phyloP scores from a whole-genome alignment of 2,888 invertebrate species.

The Formica aserva region DNA sequence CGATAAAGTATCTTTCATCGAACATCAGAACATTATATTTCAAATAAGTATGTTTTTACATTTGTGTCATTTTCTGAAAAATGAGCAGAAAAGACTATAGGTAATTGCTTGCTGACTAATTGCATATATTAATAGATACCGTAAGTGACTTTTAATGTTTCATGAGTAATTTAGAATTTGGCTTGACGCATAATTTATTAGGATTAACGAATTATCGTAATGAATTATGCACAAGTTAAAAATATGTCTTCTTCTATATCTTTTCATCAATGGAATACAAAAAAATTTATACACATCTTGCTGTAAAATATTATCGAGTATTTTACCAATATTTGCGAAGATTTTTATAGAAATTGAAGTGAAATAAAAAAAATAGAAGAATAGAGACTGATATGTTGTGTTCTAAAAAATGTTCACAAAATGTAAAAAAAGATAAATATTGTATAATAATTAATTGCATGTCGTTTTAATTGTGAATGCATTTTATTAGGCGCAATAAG shows the following conservation, averaged over 20 bases:
- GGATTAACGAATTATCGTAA: neutral
- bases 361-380: neutral
- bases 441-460: neutral
- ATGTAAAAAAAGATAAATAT: neutral
- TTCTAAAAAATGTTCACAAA: neutral
- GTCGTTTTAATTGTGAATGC: neutral
- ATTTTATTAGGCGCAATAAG: neutral
- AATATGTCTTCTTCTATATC: neutral
- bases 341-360: slow-evolving; percentile 1
- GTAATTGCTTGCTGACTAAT: neutral
- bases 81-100: neutral
- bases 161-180: neutral
- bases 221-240: neutral
- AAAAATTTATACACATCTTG: neutral
- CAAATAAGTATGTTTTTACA: neutral
- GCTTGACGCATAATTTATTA: neutral
- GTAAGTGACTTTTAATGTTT: neutral
- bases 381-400: neutral
- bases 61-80: neutral
- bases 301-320: neutral
- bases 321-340: neutral
- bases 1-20: neutral
- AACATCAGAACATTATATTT: neutral
- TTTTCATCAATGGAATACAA: neutral
- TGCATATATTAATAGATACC: neutral